phyloP scores from a whole-genome alignment of 2,113 vertebrate genomes.

The Pteronura brasiliensis region DNA sequence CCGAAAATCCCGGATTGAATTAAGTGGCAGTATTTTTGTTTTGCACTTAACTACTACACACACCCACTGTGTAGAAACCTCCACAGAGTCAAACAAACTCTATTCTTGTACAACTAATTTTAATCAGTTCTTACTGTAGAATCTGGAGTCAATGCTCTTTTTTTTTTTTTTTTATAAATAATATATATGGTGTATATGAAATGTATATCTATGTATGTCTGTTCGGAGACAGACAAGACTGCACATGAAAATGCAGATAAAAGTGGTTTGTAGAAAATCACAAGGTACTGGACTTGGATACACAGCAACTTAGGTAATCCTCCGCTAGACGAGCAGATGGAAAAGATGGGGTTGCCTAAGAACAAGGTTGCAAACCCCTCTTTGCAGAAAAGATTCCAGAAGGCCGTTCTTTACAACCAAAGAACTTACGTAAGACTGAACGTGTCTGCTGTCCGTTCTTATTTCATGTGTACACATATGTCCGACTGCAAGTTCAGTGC shows the following conservation, averaged over 20 bases:
- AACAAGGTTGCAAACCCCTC: conserved; percentile 78
- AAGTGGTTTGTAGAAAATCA: conserved; percentile 80
- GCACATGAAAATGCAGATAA: conserved; percentile 82
- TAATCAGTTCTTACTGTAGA: conserved; percentile 81
- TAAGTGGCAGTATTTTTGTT: conserved; percentile 80
- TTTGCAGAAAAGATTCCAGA: conserved; percentile 78
- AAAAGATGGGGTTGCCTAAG: conserved; percentile 89
- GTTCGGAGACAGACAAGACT: conserved; percentile 76
- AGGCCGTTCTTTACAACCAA: conserved; percentile 95
- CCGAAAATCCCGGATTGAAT: conserved; percentile 82
- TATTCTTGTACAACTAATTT: conserved; percentile 84
- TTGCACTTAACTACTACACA: conserved; percentile 82
- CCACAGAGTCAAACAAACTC: conserved; percentile 72
- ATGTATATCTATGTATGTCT: conserved; percentile 83
- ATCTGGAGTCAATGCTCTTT: conserved; percentile 83
- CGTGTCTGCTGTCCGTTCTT: conserved; percentile 83
- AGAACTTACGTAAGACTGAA: conserved; percentile 87
- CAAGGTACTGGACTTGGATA: conserved; percentile 86
- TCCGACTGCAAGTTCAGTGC: conserved; percentile 84
- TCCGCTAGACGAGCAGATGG: conserved; percentile 71
- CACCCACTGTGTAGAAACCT: conserved; percentile 78
- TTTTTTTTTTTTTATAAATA: conserved; percentile 84
- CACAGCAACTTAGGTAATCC: conserved; percentile 63
- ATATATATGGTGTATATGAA: conserved; percentile 85
- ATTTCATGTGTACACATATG: conserved; percentile 76